These are phyloP conservation scores for Acrobasis suavella DNA, from an alignment of 2,888 invertebrate species.

Conservation along the genomic window DNA sequence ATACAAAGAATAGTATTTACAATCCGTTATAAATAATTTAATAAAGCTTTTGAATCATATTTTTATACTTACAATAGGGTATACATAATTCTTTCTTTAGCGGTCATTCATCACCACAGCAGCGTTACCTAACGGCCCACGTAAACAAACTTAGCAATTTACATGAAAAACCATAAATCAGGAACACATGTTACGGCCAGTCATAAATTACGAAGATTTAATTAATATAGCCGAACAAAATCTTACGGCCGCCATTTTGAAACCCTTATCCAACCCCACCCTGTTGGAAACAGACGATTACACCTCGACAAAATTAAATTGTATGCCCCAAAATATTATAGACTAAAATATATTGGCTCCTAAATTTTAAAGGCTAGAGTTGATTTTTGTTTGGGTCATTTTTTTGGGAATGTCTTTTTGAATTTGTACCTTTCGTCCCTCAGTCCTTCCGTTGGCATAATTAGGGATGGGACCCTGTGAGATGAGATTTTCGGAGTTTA, in stretches of 20 bases:
- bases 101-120: background rate
- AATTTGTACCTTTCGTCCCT: constrained; percentile 64
- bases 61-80: too few species aligned
- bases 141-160: constrained; percentile 21
- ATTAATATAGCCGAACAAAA: constrained; percentile 79
- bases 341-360: constrained; percentile 27
- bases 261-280: constrained; percentile 68
- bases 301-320: constrained; percentile 58
- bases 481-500: constrained; percentile 77
- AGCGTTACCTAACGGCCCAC: constrained; percentile 13
- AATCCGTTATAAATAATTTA: too few species aligned
- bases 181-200: constrained; percentile 64
- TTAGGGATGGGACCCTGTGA: constrained; percentile 76
- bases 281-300: constrained; percentile 77
- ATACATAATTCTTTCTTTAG: background rate
- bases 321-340: constrained; percentile 32
- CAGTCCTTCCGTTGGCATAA: constrained; percentile 76
- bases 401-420: constrained; percentile 40
- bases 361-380: constrained; percentile 35
- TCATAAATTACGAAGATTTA: constrained; percentile 82
- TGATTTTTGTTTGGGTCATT: constrained; percentile 33
- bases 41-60: background rate
- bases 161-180: constrained; percentile 72
- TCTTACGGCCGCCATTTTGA: constrained; percentile 80
- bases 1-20: too few species aligned